Base-by-base conservation (phyloP, 2,797 vertebrate species). In the Decapterus maruadsi region DNA sequence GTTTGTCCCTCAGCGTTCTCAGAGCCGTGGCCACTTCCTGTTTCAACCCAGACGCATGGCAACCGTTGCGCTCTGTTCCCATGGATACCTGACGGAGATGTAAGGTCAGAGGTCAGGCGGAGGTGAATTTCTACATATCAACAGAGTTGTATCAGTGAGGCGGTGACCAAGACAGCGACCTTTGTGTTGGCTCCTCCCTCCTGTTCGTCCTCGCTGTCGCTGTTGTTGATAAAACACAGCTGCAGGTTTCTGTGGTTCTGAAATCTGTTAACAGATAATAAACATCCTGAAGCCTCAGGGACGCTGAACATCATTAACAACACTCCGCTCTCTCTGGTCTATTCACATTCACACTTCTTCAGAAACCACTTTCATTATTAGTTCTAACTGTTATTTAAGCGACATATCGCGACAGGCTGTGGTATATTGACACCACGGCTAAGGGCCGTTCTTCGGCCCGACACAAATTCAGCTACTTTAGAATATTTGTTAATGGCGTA, bases 171-270 rank as follows among this genome's bases (percentile, higher is more conserved):
- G 40, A 14, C 29, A 9, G 3, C 38, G 26, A 94, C 93, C 90
- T 93, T 80, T 43, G 70, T 81, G 31, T 72, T 74, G 38, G 63
- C 26, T 26, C 63, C 85, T 8, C 88, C 90, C 13, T 93, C 91
- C 11, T 95, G 94, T 0, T 94, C 31, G 6, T 34, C 94, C 14
- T 95, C 95, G 8, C 93, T 95, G 80, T 95, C 93, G 50, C 93
- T 94, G 86, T 95, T 83, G 83, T 96, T 96, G 87, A 95, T 93
- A 88, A 95, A 96, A 82, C 95, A 96, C 29, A 96, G 91, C 88
- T 95, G 95, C 73, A 96, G 90, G 77, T 96, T 96, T 76, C 86
- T 94, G 75, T 92, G 92, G 77, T 90, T 91, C 64, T 93, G 85
- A 40, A 95, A 89, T 46, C 95, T 95, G 81, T 10, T 9, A 71